phyloP scores from a whole-genome alignment of 2,797 vertebrate genomes.

The Capromys pilorides region DNA sequence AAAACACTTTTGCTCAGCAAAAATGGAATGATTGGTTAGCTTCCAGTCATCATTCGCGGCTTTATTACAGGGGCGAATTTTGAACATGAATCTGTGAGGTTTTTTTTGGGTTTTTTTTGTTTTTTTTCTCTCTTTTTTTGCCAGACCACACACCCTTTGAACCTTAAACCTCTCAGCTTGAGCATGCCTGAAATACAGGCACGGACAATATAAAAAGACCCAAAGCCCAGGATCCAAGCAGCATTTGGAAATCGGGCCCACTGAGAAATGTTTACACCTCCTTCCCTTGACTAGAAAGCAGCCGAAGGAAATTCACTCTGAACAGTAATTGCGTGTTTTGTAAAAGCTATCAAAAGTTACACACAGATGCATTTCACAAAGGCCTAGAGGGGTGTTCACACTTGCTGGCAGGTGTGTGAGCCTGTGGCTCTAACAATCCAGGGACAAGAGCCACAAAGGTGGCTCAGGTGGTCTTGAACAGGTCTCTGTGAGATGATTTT shows the following conservation, averaged over 20 bases:
- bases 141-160: constrained; percentile 70
- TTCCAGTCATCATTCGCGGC: constrained; percentile 19
- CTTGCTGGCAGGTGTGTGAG: constrained; percentile 81
- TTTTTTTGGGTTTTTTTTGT: too few relatives aligned
- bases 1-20: constrained; percentile 15
- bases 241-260: constrained; percentile 80
- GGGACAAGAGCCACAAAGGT: constrained; percentile 78
- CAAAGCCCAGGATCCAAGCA: constrained; percentile 72
- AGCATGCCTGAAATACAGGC: constrained; percentile 74
- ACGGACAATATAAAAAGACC: constrained; percentile 75
- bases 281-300: constrained; percentile 80
- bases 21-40: constrained; percentile 35
- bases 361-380: constrained; percentile 80
- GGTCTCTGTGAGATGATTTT: constrained; percentile 74
- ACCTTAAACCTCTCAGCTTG: constrained; percentile 76
- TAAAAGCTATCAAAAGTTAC: constrained; percentile 81
- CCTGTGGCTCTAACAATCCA: constrained; percentile 80
- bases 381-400: constrained; percentile 68
- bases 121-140: constrained; percentile 62
- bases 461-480: constrained; percentile 75
- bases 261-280: constrained; percentile 83
- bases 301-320: constrained; percentile 77
- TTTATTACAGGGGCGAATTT: constrained; percentile 77
- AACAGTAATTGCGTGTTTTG: constrained; percentile 80
- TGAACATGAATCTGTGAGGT: constrained; percentile 72